These are phyloP conservation scores for Teleogryllus oceanicus DNA, from an alignment of 2,888 invertebrate species.

Conservation along the genomic window DNA sequence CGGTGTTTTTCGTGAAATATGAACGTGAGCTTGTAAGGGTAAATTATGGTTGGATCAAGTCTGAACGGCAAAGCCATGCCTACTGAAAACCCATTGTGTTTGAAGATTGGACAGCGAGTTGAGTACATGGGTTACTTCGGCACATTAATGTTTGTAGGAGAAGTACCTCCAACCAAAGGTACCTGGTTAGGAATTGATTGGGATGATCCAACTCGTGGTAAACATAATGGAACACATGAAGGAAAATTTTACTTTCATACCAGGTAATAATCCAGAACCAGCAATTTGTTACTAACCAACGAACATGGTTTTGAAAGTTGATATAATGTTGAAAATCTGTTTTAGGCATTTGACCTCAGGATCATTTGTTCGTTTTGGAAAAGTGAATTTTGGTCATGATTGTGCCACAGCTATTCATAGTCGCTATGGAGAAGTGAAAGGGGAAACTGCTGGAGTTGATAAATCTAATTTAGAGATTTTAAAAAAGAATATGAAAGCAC, in stretches of 20 bases:
- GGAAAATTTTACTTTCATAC: conserved; percentile 78
- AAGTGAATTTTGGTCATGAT: conserved; percentile 68
- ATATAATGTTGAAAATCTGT: conserved; percentile 29
- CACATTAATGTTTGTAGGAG: conserved; percentile 73
- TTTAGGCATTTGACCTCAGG: conserved; percentile 72
- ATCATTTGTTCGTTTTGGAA: conserved; percentile 81
- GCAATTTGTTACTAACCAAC: not conserved
- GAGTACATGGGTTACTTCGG: conserved; percentile 53
- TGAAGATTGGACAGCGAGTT: conserved; percentile 49
- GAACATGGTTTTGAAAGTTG: not conserved
- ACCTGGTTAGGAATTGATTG: conserved; percentile 95
- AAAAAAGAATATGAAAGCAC: conserved; percentile 72
- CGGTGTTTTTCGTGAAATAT: too few species aligned
- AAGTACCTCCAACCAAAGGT: conserved; percentile 64
- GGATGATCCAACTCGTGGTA: conserved; percentile 85
- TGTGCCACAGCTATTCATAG: conserved; percentile 70
- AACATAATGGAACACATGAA: conserved; percentile 85
- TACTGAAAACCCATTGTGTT: not conserved
- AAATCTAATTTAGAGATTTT: conserved; percentile 58
- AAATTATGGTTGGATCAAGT: not conserved
- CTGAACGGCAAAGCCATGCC: not conserved
- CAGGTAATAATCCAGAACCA: conserved; percentile 49
- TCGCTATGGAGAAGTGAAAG: conserved; percentile 58
- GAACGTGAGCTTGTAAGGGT: too few species aligned
- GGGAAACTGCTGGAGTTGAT: conserved; percentile 56